Percentiles rank a stretch among this genome's conserved stretches.
These are phyloP conservation scores for Rhopilema esculentum DNA, from an alignment of 30 jellyfish, hydroid and myxozoan genomes.

Conservation along the genomic window DNA sequence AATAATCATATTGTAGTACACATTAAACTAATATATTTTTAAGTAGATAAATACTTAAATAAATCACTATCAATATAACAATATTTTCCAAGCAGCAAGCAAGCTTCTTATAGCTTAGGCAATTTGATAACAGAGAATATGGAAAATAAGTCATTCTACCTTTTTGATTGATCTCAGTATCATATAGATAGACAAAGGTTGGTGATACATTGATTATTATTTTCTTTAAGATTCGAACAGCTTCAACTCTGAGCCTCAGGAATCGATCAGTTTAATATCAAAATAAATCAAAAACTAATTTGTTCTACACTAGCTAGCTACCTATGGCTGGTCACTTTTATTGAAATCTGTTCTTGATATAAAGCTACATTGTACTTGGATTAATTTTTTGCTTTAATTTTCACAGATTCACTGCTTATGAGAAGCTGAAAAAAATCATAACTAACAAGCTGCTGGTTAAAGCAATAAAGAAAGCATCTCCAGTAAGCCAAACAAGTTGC, in stretches of 20 bases:
- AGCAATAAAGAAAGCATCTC: slow-evolving; percentile 22
- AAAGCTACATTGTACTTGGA: neutral
- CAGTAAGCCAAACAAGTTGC: slow-evolving; percentile 35
- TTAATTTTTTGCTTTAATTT: neutral
- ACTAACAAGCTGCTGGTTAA: neutral
- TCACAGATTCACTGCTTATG: slow-evolving; percentile 13
- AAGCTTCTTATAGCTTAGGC: neutral
- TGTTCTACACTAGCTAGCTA: neutral
- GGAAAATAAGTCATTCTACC: neutral
- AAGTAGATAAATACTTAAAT: neutral
- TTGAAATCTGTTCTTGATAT: neutral
- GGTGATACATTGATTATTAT: neutral
- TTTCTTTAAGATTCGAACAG: neutral
- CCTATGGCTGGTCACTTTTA: neutral
- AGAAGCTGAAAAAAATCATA: neutral
- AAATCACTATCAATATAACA: neutral
- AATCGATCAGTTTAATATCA: neutral
- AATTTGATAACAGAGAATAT: neutral
- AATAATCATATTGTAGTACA: neutral
- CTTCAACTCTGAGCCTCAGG: neutral
- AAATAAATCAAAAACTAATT: too few relatives aligned
- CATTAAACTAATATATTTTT: neutral
- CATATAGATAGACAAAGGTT: neutral
- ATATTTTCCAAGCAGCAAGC: neutral
- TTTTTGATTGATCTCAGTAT: neutral